Percentiles rank a stretch among this genome's conserved stretches.
phyloP scores from a whole-genome alignment of 2,797 vertebrate species.

The Lepus oiostolus region DNA sequence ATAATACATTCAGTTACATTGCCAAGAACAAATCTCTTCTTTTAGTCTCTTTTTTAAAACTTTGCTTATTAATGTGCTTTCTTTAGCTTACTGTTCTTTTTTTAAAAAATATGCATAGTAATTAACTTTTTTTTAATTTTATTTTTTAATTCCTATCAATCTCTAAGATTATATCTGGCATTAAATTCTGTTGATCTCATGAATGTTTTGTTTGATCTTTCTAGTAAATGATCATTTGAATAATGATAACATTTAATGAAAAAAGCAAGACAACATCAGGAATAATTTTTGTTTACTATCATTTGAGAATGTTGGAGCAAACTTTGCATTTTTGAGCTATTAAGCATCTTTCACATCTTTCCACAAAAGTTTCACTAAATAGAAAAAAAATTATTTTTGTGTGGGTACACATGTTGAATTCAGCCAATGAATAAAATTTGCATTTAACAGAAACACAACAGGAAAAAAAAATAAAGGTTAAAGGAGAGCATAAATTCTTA shows the following conservation, averaged over 20 bases:
- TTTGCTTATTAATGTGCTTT: neutral
- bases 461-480: conserved; percentile 78
- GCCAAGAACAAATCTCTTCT: neutral
- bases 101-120: conserved; percentile 1
- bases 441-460: conserved; percentile 78
- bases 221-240: conserved; percentile 45
- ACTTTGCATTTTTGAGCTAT: conserved; percentile 83
- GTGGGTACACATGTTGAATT: conserved; percentile 83
- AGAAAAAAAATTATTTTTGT: conserved; percentile 82
- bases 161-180: neutral
- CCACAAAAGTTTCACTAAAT: conserved; percentile 77
- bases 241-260: conserved; percentile 61
- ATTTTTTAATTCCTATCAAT: conserved; percentile 60
- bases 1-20: conserved; percentile 30
- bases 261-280: conserved; percentile 63
- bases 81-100: neutral
- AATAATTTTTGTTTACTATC: conserved; percentile 51
- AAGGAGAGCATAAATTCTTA: conserved; percentile 79
- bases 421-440: conserved; percentile 82
- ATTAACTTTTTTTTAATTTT: conserved; percentile 35
- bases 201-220: conserved; percentile 12
- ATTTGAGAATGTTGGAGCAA: conserved; percentile 58
- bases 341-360: conserved; percentile 76
- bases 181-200: neutral
- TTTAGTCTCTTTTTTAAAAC: neutral